Evolutionary conservation across 2,888 invertebrate genomes (phyloP).

Genomic region (Rhogogaster chlorosoma): DNA sequence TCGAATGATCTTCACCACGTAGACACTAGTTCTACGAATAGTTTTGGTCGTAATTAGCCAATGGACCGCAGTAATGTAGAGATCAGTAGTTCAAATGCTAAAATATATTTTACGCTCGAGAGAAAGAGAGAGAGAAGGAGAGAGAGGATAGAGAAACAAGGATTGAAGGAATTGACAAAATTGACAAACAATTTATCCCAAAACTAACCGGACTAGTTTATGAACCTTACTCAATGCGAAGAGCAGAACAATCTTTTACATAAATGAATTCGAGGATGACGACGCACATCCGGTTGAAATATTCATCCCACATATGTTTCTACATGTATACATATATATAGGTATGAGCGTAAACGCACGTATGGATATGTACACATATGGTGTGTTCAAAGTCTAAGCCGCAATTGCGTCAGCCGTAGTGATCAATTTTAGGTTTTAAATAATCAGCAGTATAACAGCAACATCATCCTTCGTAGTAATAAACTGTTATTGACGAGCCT

Average conservation of each 20-base stretch:
- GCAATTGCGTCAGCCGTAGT: slow-evolving; percentile 16
- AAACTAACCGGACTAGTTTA: not conserved
- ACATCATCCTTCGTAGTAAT: not conserved
- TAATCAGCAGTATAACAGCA: not conserved
- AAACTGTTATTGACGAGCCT: not conserved
- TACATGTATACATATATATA: not conserved
- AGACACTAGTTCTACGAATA: not conserved
- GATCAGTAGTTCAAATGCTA: not conserved
- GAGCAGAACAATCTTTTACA: not conserved
- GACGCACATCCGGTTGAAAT: not conserved
- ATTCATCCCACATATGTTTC: not conserved
- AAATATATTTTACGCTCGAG: not conserved
- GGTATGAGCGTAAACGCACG: not conserved
- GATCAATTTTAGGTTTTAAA: not conserved
- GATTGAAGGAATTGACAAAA: not conserved
- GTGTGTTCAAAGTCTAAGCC: slow-evolving; percentile 9
- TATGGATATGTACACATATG: not conserved
- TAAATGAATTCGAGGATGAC: not conserved
- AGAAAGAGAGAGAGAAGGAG: not conserved
- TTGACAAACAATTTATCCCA: not conserved
- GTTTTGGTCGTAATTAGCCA: not conserved
- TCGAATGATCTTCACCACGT: not conserved
- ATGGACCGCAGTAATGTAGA: not conserved
- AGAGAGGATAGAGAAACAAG: not conserved
- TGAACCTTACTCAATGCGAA: not conserved